These are phyloP conservation scores for Leptobrachium ailaonicum DNA, from an alignment of 2,113 vertebrate genomes.

Conservation along the genomic window DNA sequence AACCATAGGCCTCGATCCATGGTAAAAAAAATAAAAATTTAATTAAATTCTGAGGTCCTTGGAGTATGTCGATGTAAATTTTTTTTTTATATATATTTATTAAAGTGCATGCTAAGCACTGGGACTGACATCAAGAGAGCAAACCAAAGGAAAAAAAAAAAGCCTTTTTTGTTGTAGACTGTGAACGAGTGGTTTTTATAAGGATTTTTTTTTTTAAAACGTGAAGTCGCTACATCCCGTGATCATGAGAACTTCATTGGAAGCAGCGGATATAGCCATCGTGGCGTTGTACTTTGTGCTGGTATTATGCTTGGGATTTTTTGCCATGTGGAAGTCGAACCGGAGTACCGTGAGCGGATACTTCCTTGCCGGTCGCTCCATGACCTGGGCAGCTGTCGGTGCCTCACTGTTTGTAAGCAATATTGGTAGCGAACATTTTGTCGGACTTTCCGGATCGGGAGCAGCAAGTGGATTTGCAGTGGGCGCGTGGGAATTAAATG, in stretches of 20 bases:
- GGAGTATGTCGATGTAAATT: conserved; percentile 75
- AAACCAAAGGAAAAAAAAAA: conserved; percentile 87
- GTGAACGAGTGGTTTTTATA: conserved; percentile 15
- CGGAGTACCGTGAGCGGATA: conserved; percentile 95
- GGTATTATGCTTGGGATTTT: conserved; percentile 90
- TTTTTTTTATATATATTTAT: conserved; percentile 30
- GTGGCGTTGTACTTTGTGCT: conserved; percentile 94
- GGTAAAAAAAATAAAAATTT: conserved; percentile 55
- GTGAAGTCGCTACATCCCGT: conserved; percentile 46
- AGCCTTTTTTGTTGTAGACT: conserved; percentile 29
- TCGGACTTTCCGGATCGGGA: conserved; percentile 96
- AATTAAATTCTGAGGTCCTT: conserved; percentile 78
- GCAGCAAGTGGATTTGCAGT: conserved; percentile 96
- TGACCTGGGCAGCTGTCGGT: conserved; percentile 92
- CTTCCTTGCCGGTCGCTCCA: conserved; percentile 96
- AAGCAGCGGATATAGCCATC: conserved; percentile 89
- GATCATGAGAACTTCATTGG: conserved; percentile 85
- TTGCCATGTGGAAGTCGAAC: conserved; percentile 96
- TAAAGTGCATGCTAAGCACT: conserved; percentile 77
- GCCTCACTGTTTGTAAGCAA: conserved; percentile 98
- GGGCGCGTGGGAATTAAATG: conserved; percentile 97
- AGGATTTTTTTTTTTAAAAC: conserved; percentile 30
- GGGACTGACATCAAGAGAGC: conserved; percentile 86
- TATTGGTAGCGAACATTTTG: conserved; percentile 99
- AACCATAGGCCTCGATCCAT: conserved; percentile 87